Evolutionary conservation across 2,113 vertebrate genomes (phyloP).

Genomic region (Trematocara stigmaticum): DNA sequence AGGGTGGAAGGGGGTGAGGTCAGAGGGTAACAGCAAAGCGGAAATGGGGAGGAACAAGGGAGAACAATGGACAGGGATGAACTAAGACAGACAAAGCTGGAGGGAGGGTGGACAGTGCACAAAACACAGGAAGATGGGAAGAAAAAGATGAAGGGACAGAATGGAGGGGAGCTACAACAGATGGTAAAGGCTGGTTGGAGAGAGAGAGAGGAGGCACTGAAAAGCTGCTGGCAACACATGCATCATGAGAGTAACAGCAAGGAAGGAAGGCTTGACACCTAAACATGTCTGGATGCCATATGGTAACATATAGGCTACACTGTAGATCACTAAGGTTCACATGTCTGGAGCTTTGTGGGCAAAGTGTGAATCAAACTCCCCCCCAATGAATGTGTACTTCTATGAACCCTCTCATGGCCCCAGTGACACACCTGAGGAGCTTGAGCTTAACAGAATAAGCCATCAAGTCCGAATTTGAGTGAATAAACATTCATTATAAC

Average conservation of each 20-base stretch:
- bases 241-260: constrained; percentile 22
- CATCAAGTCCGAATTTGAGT: background rate
- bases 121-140: constrained; percentile 78
- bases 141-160: constrained; percentile 67
- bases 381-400: background rate
- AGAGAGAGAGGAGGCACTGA: constrained; percentile 27
- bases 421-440: background rate
- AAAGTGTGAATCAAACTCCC: background rate
- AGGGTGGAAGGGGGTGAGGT: constrained; percentile 48
- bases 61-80: constrained; percentile 68
- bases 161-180: constrained; percentile 65
- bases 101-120: constrained; percentile 58
- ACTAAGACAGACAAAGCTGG: constrained; percentile 64
- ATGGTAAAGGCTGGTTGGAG: constrained; percentile 63
- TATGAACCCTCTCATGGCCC: background rate
- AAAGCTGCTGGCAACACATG: constrained; percentile 28
- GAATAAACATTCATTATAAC: background rate
- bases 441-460: background rate
- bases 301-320: background rate
- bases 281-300: constrained; percentile 14
- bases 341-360: background rate
- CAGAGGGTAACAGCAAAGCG: constrained; percentile 67
- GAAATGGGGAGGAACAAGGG: constrained; percentile 51
- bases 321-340: background rate
- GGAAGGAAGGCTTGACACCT: background rate